phyloP scores from a whole-genome alignment of 2,113 vertebrate genomes.

The Erythrolamprus reginae region DNA sequence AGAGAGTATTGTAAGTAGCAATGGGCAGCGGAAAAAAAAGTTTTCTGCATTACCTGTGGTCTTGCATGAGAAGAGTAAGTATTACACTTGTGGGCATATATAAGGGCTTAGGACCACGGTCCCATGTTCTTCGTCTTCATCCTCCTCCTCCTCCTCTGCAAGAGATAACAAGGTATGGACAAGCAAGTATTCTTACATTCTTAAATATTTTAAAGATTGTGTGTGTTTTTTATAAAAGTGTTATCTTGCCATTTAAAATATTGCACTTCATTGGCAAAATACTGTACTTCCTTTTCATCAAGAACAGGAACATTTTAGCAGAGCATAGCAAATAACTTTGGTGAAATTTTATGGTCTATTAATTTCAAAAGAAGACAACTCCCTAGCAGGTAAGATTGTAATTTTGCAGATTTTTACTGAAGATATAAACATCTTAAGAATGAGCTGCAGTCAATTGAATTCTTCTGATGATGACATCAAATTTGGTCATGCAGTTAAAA shows the following conservation, averaged over 20 bases:
- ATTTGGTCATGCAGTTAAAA: slow-evolving; percentile 43
- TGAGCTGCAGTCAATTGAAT: neutral
- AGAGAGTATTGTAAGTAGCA: neutral
- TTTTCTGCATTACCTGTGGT: neutral
- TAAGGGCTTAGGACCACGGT: neutral
- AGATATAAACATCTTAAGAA: neutral
- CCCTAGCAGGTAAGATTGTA: slow-evolving; percentile 19
- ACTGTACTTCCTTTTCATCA: slow-evolving; percentile 41
- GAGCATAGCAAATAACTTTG: slow-evolving; percentile 44
- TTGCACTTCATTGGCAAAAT: slow-evolving; percentile 31
- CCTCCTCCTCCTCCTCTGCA: neutral
- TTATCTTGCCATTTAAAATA: slow-evolving; percentile 47
- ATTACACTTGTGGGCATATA: neutral
- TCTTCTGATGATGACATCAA: slow-evolving; percentile 38
- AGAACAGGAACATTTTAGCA: neutral
- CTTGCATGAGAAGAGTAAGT: neutral
- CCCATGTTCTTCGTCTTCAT: neutral
- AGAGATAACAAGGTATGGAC: slow-evolving; percentile 10
- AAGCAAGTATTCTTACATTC: slow-evolving; percentile 19
- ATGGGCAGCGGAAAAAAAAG: neutral
- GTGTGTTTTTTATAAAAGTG: slow-evolving; percentile 41
- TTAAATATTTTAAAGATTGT: slow-evolving; percentile 19
- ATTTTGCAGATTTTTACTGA: neutral
- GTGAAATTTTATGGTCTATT: slow-evolving; percentile 33
- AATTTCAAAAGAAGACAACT: slow-evolving; percentile 34